A percentile compares a stretch with the other conserved stretches of the same genome.
These are phyloP conservation scores for Tetraneura akinire DNA, from an alignment of 1,140 invertebrate genomes.

Conservation along the genomic window DNA sequence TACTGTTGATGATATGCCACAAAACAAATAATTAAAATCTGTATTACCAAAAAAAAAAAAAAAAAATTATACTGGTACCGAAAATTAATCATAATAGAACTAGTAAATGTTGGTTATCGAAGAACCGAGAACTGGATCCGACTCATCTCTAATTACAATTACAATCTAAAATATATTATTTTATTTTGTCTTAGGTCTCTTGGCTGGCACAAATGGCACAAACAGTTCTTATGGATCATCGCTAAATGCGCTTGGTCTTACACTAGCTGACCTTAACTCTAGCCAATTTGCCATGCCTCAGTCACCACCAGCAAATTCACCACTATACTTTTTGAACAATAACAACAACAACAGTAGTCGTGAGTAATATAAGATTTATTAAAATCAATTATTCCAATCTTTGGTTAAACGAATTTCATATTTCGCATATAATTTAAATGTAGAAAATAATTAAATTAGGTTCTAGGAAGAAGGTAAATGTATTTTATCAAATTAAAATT, in stretches of 20 bases:
- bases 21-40: no score
- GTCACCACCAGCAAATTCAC: slow-evolving; percentile 36
- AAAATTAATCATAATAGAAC: no score
- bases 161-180: not conserved
- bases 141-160: no score
- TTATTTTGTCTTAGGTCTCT: slow-evolving; percentile 11
- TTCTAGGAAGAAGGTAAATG: not conserved
- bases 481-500: no score
- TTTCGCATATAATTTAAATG: not conserved
- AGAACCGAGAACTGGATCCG: no score
- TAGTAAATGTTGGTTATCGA: no score
- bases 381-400: no score
- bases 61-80: no score
- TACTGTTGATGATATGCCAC: no score
- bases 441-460: no score
- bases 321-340: slow-evolving; percentile 38
- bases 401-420: no score
- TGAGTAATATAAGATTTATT: slow-evolving; percentile 17
- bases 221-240: slow-evolving; percentile 34
- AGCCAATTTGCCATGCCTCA: slow-evolving; percentile 43
- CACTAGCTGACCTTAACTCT: slow-evolving; percentile 24
- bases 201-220: slow-evolving; percentile 13
- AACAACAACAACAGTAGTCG: slow-evolving; percentile 34
- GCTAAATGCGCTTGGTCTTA: slow-evolving; percentile 37
- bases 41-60: no score